Evolutionary conservation across 2,888 invertebrate species (phyloP), one percentile per base, ranked within the genome.

Genomic region (Orthosia incerta): DNA sequence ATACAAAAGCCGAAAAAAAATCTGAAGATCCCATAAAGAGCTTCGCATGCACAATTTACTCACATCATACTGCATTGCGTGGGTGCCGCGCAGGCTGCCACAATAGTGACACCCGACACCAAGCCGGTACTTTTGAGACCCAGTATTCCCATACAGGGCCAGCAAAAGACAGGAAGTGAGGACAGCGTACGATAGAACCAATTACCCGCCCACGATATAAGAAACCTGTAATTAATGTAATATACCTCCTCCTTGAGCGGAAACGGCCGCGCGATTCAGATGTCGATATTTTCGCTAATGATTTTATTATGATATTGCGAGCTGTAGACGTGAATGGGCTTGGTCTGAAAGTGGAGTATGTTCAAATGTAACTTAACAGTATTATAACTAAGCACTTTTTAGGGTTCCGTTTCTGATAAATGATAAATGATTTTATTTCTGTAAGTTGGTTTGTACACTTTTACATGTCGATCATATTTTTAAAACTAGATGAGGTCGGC

Each of bases 211-310:
- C 94, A 93, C 94, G 96, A 91, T 88, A 96, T 92, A 87, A 89
- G 95, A 96, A 95, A 95, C 96, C 95, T 84, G 94, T 92, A 96
- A 96, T 96, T 96, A 96, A 93, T 93, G 95, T 94, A 94, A 94
- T 93, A 92, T 93, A 95, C 93, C 80, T 89, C 90, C 80, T 85
- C 73, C 80, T 78, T 88, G 89, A 91, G 87, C 94, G 95, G 95
- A 95, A 94, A 91, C 90, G 89, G 75, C 75, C 80, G 82, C 65
- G 65, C 74, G 69, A 80, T 86, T 82, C 76, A 86, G 69, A 84
- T 80, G 76, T 71, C 83, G 87, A 84, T 86, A 82, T 86, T 71
- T 79, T 87, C 60, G 87, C 86, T 76, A 76, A 74, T 79, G 64
- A 84, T 81, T 80, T 84, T 68, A 65, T 71, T 75, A 68, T 84